Conservation (phyloP, 2,113 vertebrate genomes). For the Dipodomys merriami region DNA sequence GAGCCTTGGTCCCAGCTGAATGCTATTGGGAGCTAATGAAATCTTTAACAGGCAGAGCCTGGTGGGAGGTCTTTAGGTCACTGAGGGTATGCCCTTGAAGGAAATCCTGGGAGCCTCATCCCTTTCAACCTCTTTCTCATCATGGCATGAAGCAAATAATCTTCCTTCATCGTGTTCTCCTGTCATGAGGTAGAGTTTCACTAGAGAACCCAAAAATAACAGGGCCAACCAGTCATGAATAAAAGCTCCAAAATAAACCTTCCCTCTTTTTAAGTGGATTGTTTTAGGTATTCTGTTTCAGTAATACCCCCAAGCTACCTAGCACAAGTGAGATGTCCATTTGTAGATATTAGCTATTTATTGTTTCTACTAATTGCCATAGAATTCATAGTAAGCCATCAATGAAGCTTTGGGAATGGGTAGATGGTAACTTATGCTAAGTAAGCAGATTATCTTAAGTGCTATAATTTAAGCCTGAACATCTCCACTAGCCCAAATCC, state of each 20-base stretch:
- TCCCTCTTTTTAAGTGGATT: neutral
- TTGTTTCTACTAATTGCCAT: neutral
- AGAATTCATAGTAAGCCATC: neutral
- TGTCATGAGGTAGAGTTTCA: neutral
- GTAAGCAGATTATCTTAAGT: neutral
- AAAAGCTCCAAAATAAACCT: neutral
- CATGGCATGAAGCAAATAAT: neutral
- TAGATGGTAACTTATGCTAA: neutral
- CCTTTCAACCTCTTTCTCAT: neutral
- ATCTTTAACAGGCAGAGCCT: neutral
- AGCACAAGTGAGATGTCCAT: neutral
- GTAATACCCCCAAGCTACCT: neutral
- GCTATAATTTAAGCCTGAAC: neutral
- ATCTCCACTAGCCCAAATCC: neutral
- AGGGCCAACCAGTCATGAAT: too few species aligned
- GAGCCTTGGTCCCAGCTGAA: neutral
- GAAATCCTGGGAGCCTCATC: neutral
- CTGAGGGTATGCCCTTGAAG: neutral
- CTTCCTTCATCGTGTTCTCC: neutral
- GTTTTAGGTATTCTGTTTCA: neutral
- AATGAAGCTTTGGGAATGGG: neutral
- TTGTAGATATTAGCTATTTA: neutral
- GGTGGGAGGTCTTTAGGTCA: neutral
- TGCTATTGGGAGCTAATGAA: neutral
- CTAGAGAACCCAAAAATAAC: neutral